Percentiles rank a stretch among this genome's conserved stretches.
phyloP scores from a whole-genome alignment of 2,888 invertebrate genomes.

The Morinoia aosen region DNA sequence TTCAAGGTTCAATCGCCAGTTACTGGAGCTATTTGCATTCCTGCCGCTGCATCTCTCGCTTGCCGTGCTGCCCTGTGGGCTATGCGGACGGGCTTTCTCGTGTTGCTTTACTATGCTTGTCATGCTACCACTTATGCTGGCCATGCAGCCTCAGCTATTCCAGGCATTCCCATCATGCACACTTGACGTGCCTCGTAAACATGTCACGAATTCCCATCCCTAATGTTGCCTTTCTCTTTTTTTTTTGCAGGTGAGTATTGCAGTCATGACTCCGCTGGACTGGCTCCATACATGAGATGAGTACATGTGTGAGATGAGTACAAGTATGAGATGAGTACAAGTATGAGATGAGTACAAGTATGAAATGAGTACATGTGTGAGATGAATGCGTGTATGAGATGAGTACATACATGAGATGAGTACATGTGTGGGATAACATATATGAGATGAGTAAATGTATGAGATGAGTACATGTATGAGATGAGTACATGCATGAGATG shows the following conservation, averaged over 20 bases:
- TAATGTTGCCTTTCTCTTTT: conserved; percentile 22
- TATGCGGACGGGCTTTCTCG: not conserved
- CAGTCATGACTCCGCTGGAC: not conserved
- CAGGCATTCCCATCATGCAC: not conserved
- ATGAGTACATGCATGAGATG: not conserved
- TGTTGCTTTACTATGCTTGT: conserved; percentile 10
- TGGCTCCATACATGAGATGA: not conserved
- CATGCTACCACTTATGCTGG: conserved; percentile 16
- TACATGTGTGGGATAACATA: too few species aligned
- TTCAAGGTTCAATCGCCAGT: not conserved
- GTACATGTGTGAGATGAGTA: not conserved
- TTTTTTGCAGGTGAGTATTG: conserved; percentile 30
- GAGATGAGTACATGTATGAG: too few species aligned
- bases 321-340: not conserved
- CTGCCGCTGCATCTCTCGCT: conserved; percentile 7
- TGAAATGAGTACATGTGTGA: too few species aligned
- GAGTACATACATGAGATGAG: too few species aligned
- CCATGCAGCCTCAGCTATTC: not conserved
- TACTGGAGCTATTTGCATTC: not conserved
- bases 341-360: too few species aligned
- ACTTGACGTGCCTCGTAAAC: not conserved
- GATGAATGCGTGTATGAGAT: too few species aligned
- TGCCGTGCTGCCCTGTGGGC: not conserved
- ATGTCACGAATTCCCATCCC: not conserved
- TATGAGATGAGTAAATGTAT: too few species aligned